Percentiles rank a stretch among this genome's conserved stretches.
Conservation (phyloP, 2,888 invertebrate genomes). For the Orthosia gracilis region DNA sequence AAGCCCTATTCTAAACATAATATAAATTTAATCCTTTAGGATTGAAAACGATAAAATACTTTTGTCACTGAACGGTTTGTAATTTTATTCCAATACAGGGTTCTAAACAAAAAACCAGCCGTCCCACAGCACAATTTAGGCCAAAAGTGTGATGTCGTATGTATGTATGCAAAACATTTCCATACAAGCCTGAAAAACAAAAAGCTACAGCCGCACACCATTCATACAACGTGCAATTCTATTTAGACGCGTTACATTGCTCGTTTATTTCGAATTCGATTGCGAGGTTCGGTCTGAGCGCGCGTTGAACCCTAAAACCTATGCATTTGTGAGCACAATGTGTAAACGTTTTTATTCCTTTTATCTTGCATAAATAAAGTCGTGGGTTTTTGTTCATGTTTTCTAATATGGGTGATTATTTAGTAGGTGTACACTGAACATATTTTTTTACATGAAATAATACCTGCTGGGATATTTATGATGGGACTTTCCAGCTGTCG, state of each 20-base stretch:
- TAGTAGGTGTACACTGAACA: slow-evolving; percentile 18
- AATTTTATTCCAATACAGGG: slow-evolving; percentile 5
- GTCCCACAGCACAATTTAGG: slow-evolving; percentile 26
- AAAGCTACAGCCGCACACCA: slow-evolving; percentile 37
- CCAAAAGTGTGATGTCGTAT: slow-evolving; percentile 47
- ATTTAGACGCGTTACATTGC: slow-evolving; percentile 54
- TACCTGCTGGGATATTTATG: slow-evolving; percentile 16
- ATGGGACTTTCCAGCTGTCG: slow-evolving; percentile 14
- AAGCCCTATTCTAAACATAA: neutral
- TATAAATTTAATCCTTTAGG: too few relatives aligned
- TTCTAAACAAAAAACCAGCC: slow-evolving; percentile 31
- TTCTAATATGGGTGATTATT: slow-evolving; percentile 55
- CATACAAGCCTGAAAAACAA: slow-evolving; percentile 43
- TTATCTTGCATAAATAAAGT: slow-evolving; percentile 63
- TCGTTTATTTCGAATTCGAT: slow-evolving; percentile 62
- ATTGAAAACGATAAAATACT: neutral
- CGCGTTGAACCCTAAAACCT: slow-evolving; percentile 65
- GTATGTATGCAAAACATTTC: slow-evolving; percentile 52
- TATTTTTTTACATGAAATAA: slow-evolving; percentile 44
- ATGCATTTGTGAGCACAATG: slow-evolving; percentile 67
- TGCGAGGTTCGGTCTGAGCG: slow-evolving; percentile 40
- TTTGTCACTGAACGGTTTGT: neutral
- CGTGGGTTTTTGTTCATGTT: slow-evolving; percentile 51
- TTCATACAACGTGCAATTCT: slow-evolving; percentile 57
- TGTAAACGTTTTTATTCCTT: slow-evolving; percentile 61